These are phyloP conservation scores for Cephalotes varians DNA, from an alignment of 2,888 invertebrate genomes.

Conservation along the genomic window DNA sequence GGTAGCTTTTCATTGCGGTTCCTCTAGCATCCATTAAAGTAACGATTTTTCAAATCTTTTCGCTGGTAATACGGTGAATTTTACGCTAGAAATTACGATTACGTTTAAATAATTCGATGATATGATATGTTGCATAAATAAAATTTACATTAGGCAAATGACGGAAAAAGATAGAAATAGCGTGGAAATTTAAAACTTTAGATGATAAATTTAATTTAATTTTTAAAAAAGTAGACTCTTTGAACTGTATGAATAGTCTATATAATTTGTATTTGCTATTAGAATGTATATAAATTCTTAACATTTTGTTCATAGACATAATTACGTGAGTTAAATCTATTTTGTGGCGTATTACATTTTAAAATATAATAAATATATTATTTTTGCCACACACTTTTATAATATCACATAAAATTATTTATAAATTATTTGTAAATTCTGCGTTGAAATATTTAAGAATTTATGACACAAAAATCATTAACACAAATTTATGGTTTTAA, in stretches of 20 bases:
- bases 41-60: neutral
- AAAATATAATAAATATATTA: neutral
- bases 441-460: neutral
- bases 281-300: neutral
- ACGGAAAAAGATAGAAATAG: neutral
- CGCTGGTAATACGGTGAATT: neutral
- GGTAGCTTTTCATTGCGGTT: slow-evolving; percentile 8
- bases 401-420: neutral
- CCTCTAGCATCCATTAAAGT: neutral
- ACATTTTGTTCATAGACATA: neutral
- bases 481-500: neutral
- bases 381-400: neutral
- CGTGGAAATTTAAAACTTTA: neutral
- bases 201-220: neutral
- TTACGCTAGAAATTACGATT: neutral
- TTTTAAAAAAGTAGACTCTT: neutral
- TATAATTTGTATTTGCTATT: neutral
- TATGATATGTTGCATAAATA: neutral
- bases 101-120: neutral
- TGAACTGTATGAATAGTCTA: neutral
- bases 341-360: neutral
- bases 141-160: neutral
- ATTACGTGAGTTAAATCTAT: neutral
- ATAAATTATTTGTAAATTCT: neutral
- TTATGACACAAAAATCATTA: neutral